Conservation (phyloP, 2,113 vertebrate species). For the Tenrec ecaudatus region DNA sequence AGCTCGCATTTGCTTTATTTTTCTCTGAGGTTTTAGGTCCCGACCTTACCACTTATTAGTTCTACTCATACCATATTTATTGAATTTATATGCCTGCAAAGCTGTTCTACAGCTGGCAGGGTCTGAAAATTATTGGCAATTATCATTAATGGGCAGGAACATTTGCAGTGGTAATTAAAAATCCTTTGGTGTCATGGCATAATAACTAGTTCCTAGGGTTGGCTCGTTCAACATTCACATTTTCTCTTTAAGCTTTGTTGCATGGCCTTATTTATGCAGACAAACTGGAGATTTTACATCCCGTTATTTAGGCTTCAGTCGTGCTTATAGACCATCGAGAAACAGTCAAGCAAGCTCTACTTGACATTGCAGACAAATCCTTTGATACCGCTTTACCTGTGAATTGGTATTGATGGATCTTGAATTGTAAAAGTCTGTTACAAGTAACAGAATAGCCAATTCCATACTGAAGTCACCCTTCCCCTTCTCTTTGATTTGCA, state of each 20-base stretch:
- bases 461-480: slow-evolving; percentile 61
- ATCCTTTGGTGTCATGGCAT: slow-evolving; percentile 27
- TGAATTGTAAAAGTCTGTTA: slow-evolving; percentile 61
- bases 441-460: slow-evolving; percentile 54
- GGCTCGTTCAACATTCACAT: neutral
- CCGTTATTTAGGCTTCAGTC: slow-evolving; percentile 47
- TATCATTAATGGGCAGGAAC: slow-evolving; percentile 65
- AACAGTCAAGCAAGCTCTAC: neutral
- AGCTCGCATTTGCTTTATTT: slow-evolving; percentile 57
- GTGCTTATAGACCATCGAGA: neutral
- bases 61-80: slow-evolving; percentile 62
- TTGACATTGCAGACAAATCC: slow-evolving; percentile 44
- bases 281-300: neutral
- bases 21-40: slow-evolving; percentile 62
- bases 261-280: slow-evolving; percentile 51
- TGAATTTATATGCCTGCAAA: slow-evolving; percentile 59
- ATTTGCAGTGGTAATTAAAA: slow-evolving; percentile 67
- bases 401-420: slow-evolving; percentile 51
- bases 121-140: slow-evolving; percentile 77
- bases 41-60: slow-evolving; percentile 56
- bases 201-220: slow-evolving; percentile 44
- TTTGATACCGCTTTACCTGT: slow-evolving; percentile 33
- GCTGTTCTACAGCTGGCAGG: slow-evolving; percentile 68
- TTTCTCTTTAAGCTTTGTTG: slow-evolving; percentile 49
- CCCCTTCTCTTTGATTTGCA: slow-evolving; percentile 67